Evolutionary conservation across 2,888 invertebrate species (phyloP).

Genomic region (Hirtodrosophila cameraria): DNA sequence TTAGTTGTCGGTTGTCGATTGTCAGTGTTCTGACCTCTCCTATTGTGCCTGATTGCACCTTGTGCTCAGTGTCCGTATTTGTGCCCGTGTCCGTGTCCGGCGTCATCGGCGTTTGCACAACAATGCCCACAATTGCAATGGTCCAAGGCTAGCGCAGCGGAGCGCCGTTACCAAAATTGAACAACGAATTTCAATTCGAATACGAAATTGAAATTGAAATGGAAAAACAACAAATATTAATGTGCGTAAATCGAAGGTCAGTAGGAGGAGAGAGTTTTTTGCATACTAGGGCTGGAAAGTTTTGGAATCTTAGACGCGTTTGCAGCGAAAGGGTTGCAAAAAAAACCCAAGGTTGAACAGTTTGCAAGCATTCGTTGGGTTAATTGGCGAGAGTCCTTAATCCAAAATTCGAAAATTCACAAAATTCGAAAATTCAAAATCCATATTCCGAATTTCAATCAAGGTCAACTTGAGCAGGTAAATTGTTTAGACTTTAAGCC

Average conservation of each 20-base stretch:
- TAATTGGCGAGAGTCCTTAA: background rate
- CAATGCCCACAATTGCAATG: slow-evolving; percentile 44
- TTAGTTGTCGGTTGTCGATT: no score
- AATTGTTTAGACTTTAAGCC: slow-evolving; percentile 23
- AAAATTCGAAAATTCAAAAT: slow-evolving; percentile 21
- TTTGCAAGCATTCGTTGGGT: no score
- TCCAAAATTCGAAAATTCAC: slow-evolving; percentile 9
- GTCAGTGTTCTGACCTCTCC: background rate
- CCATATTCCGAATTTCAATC: slow-evolving; percentile 20
- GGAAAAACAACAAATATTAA: no score
- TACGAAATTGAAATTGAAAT: no score
- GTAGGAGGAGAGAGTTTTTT: background rate
- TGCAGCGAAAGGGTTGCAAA: background rate
- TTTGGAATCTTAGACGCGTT: background rate
- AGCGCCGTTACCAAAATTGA: slow-evolving; percentile 30
- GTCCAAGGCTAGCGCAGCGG: slow-evolving; percentile 44
- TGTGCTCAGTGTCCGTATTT: slow-evolving; percentile 13
- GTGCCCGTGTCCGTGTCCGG: slow-evolving; percentile 16
- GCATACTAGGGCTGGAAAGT: background rate
- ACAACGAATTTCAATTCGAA: background rate
- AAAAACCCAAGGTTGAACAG: no score
- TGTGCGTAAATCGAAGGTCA: slow-evolving; percentile 12
- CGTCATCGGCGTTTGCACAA: slow-evolving; percentile 58
- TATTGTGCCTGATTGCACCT: slow-evolving; percentile 17
- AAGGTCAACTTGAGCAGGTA: slow-evolving; percentile 26